Percentiles rank a stretch among this genome's conserved stretches.
phyloP scores from a whole-genome alignment of 2,113 vertebrate genomes.

The Alethe diademata region DNA sequence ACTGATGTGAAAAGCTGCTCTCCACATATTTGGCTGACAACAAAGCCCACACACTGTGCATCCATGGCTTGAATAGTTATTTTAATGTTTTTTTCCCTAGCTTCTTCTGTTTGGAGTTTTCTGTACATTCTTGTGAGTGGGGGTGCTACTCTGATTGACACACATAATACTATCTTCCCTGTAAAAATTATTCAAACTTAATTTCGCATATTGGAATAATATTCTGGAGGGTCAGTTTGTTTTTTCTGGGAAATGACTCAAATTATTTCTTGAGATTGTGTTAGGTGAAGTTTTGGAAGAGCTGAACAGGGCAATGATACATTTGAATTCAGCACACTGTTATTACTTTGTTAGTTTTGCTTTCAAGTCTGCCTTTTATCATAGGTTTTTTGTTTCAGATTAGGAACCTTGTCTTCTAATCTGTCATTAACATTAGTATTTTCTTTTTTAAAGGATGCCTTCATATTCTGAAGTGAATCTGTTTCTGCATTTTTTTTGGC shows the following conservation, averaged over 20 bases:
- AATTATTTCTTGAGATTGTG: background rate
- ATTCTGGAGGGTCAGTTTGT: background rate
- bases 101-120: background rate
- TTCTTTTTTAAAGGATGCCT: slow-evolving; percentile 11
- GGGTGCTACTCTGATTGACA: background rate
- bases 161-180: background rate
- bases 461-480: background rate
- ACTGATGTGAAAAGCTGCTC: background rate
- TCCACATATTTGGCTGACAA: background rate
- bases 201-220: background rate
- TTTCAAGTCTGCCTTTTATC: background rate
- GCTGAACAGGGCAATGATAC: background rate
- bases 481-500: background rate
- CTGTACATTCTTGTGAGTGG: background rate
- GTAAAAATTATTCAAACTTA: background rate
- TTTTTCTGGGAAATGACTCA: background rate
- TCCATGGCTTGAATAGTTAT: background rate
- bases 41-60: background rate
- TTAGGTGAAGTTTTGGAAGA: background rate
- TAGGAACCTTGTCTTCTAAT: background rate
- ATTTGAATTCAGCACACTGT: background rate
- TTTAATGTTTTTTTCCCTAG: background rate
- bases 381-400: slow-evolving; percentile 8
- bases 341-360: background rate
- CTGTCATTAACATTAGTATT: background rate